Evolutionary conservation across 2,888 invertebrate genomes (phyloP).

Genomic region (Drosophila paranaensis): DNA sequence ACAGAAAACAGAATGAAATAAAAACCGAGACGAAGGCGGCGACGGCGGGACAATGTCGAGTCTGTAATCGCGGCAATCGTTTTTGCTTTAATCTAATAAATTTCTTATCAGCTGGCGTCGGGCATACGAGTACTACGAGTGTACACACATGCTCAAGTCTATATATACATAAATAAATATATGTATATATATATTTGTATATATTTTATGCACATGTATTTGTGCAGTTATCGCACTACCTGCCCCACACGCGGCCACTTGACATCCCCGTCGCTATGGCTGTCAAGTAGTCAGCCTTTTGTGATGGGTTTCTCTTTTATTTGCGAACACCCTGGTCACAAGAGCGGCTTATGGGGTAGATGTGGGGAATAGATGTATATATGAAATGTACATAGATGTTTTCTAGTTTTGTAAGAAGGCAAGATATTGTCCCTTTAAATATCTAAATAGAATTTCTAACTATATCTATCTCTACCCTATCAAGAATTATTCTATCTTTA

Average conservation of each 20-base stretch:
- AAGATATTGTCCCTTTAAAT: neutral
- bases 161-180: constrained; percentile 2
- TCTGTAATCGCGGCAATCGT: constrained; percentile 72
- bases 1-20: constrained; percentile 27
- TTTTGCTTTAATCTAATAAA: constrained; percentile 78
- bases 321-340: constrained; percentile 10
- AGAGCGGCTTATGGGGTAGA: neutral
- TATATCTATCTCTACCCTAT: neutral
- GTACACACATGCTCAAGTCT: constrained; percentile 5
- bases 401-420: too few species aligned
- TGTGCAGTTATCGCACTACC: constrained; percentile 47
- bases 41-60: constrained; percentile 25
- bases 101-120: constrained; percentile 73
- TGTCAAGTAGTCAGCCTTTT: constrained; percentile 49
- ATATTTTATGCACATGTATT: constrained; percentile 15
- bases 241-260: constrained; percentile 53
- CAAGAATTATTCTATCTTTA: neutral
- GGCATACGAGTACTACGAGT: constrained; percentile 19
- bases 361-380: too few species aligned
- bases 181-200: constrained; percentile 5
- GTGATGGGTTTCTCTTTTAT: constrained; percentile 18
- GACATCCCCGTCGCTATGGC: constrained; percentile 30
- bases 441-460: neutral
- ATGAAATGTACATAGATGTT: neutral
- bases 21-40: constrained; percentile 24